Conservation (phyloP, 2,113 vertebrate species). For the Sciurus niger region DNA sequence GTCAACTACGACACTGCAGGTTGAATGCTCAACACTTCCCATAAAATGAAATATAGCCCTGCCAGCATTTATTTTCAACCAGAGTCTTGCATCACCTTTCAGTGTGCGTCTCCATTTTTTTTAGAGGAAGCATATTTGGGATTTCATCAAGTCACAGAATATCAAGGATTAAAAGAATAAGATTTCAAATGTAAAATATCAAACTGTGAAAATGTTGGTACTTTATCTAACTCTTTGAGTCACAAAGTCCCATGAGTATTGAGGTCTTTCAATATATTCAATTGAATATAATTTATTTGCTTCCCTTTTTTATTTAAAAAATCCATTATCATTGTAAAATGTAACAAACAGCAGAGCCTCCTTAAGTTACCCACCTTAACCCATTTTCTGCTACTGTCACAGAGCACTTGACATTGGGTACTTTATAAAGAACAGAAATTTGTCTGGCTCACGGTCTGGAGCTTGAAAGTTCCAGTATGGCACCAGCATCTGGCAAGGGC, state of each 20-base stretch:
- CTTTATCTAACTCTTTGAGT: conserved; percentile 23
- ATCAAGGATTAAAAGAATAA: conserved; percentile 42
- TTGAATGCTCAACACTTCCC: conserved; percentile 71
- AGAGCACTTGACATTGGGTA: not conserved
- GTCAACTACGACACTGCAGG: conserved; percentile 69
- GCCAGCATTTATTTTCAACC: conserved; percentile 28
- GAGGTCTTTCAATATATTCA: not conserved
- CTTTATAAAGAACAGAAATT: not conserved
- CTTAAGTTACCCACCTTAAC: not conserved
- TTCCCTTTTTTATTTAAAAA: conserved; percentile 5
- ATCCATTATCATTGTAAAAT: not conserved
- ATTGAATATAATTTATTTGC: not conserved
- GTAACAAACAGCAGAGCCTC: not conserved
- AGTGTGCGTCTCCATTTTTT: not conserved
- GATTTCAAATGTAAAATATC: conserved; percentile 43
- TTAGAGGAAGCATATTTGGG: not conserved
- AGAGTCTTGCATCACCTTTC: not conserved
- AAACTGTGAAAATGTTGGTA: not conserved
- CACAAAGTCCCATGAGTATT: not conserved
- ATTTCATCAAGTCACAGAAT: not conserved
- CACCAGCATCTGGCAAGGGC: not conserved
- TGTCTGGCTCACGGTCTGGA: not conserved
- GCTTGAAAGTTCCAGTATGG: not conserved
- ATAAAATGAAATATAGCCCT: not conserved
- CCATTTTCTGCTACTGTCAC: not conserved